Evolutionary conservation across 2,113 vertebrate genomes (phyloP).

Genomic region (Coryphaenoides rupestris): DNA sequence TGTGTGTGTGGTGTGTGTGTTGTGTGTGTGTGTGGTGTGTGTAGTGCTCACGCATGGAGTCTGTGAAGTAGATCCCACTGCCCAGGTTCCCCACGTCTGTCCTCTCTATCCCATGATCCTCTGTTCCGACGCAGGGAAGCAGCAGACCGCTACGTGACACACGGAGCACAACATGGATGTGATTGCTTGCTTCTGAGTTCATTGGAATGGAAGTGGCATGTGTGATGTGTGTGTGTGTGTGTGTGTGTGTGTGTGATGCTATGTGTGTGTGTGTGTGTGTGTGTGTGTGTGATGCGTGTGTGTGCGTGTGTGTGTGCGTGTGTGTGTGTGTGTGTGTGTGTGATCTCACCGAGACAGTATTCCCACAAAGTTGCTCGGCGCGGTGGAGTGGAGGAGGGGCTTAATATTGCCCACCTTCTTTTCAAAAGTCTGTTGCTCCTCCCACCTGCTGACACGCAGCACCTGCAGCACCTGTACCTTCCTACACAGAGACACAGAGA

Average conservation of each 20-base stretch:
- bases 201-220: neutral
- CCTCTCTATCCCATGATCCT: conserved; percentile 78
- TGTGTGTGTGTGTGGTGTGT: neutral
- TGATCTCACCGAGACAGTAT: conserved; percentile 83
- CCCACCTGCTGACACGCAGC: conserved; percentile 69
- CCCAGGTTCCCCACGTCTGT: conserved; percentile 83
- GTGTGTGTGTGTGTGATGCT: neutral
- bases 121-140: conserved; percentile 76
- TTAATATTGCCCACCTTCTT: conserved; percentile 73
- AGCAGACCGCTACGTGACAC: conserved; percentile 75
- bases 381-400: conserved; percentile 76
- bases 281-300: neutral
- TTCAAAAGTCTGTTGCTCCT: conserved; percentile 75
- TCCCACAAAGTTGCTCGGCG: conserved; percentile 78
- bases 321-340: neutral
- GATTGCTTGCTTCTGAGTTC: neutral
- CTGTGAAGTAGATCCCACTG: conserved; percentile 85
- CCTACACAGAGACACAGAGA: conserved; percentile 5
- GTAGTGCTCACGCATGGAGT: conserved; percentile 71
- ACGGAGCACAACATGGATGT: neutral
- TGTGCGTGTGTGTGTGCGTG: conserved; percentile 1
- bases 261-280: too few relatives aligned
- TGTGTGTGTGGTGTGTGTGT: too few relatives aligned
- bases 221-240: neutral
- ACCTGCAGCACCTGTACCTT: conserved; percentile 70